A percentile compares a stretch with the other conserved stretches of the same genome.
Evolutionary conservation across 2,797 vertebrate genomes (phyloP).

Genomic region (Enteromius paludinosus): DNA sequence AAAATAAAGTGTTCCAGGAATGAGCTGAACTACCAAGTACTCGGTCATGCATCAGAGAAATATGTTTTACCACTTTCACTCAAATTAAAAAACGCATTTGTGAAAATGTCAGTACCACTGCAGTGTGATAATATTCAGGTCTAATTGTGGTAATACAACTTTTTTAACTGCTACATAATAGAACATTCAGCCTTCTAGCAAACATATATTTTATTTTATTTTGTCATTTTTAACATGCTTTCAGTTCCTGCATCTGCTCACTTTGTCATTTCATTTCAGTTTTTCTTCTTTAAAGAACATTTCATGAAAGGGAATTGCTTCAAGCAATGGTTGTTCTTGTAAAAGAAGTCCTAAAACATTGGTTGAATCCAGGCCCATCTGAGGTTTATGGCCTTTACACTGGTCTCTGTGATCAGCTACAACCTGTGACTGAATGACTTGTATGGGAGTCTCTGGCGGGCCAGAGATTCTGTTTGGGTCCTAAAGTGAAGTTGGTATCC

Average conservation of each 20-base stretch:
- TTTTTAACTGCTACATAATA: constrained; percentile 28
- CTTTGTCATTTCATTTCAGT: neutral
- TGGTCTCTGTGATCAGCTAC: neutral
- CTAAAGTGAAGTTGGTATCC: constrained; percentile 57
- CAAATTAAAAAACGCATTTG: constrained; percentile 1
- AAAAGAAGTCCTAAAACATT: neutral
- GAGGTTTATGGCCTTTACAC: neutral
- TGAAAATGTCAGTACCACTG: constrained; percentile 23
- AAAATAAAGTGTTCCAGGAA: constrained; percentile 11
- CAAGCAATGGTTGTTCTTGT: neutral
- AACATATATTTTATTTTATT: neutral
- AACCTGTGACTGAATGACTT: constrained; percentile 45
- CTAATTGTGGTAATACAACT: constrained; percentile 21
- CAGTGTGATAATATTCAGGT: constrained; percentile 24
- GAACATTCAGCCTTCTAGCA: neutral
- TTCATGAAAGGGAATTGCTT: constrained; percentile 1
- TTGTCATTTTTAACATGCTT: neutral
- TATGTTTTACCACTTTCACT: constrained; percentile 62
- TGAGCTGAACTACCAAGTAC: constrained; percentile 27
- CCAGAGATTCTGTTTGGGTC: constrained; percentile 71
- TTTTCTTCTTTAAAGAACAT: neutral
- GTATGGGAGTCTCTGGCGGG: constrained; percentile 76
- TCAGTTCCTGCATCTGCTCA: neutral
- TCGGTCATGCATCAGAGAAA: constrained; percentile 27
- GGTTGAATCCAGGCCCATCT: neutral